Evolutionary conservation across 2,888 invertebrate genomes (phyloP), one percentile per base, ranked within the genome.

Genomic region (Cloeon dipterum): DNA sequence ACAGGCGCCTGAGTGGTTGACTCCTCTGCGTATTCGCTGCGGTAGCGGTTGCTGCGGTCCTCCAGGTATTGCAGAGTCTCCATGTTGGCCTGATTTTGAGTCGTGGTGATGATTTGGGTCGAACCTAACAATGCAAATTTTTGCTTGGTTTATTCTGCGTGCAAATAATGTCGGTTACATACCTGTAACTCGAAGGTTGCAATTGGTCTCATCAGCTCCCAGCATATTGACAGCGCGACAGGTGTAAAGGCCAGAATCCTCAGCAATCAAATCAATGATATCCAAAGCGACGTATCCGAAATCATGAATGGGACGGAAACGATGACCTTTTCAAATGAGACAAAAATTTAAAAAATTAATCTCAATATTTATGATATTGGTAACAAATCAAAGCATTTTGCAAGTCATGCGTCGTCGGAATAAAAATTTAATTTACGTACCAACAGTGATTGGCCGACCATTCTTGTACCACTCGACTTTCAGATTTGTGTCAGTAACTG

Each of bases 251-350:
- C 86, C 93, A 1, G 81, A 75, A 58, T 98, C 96, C 63, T 96
- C 94, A 38, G 91, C 85, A 52, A 93, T 93, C 38, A 91, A 64
- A 53, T 93, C 93, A 45, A 93, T 74, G 43, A 98, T 86, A 52
- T 96, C 96, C 43, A 99, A 65, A 13, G 94, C 93, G 17, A 96
- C 96, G 53, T 93, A 96, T 26, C 96, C 96, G 58, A 98, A 96
- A 57, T 98, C 96, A 54, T 93, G 91, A 53, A 91, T 88, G 40
- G 93, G 91, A 48, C 89, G 72, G 65, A 91, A 94, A 50, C 93
- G 72, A 53, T 91, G 89, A 35, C 91, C 70, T 67, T 42, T 11
- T 44, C 41, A 41, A 35, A 38, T 26, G 8, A 29, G 33, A 34
- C 14, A n/a, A n/a, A n/a, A 3, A 35, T 34, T 17, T 34, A 11